These are phyloP conservation scores for Colinus virginianus DNA, from an alignment of 2,113 vertebrate species.

Conservation along the genomic window DNA sequence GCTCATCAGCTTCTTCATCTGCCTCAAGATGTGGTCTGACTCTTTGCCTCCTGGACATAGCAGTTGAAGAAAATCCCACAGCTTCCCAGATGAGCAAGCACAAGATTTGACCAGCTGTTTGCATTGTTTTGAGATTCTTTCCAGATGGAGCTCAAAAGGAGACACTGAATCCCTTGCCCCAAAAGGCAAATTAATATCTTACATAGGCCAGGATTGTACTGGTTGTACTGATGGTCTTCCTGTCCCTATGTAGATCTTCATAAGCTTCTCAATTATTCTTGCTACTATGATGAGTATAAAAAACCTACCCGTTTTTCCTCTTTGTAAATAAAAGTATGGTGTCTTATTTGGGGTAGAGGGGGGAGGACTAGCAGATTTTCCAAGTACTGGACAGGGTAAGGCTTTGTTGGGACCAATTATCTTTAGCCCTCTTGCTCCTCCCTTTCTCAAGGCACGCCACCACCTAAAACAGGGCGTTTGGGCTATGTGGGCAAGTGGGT, in stretches of 20 bases:
- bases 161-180: background rate
- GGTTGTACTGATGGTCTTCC: background rate
- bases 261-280: slow-evolving; percentile 14
- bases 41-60: background rate
- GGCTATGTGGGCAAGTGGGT: too few relatives aligned
- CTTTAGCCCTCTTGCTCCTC: background rate
- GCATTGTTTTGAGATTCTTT: background rate
- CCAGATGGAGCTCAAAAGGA: background rate
- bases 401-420: background rate
- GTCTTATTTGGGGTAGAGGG: background rate
- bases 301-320: background rate
- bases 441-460: background rate
- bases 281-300: slow-evolving; percentile 17
- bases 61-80: background rate
- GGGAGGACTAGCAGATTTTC: background rate
- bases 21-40: background rate
- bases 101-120: background rate
- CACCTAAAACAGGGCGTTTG: background rate
- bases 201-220: background rate
- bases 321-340: slow-evolving; percentile 37
- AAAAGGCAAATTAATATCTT: background rate
- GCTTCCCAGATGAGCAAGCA: background rate
- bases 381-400: background rate
- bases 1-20: background rate
- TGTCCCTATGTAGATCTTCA: background rate